Base-by-base conservation (phyloP, 2,888 invertebrate species). In the Pantelozetes paolii region DNA sequence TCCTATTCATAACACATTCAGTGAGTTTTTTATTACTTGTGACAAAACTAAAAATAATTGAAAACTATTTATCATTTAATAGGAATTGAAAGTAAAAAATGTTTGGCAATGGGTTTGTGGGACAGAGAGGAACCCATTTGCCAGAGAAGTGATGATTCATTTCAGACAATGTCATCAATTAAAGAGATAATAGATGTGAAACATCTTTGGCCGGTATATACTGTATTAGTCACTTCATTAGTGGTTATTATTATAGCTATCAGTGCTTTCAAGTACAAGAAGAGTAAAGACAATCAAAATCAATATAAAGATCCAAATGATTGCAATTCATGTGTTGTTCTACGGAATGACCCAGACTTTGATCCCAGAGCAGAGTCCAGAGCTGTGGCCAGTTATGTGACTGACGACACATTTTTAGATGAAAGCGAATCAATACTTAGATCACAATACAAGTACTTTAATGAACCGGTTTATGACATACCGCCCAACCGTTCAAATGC, bases 381-480 rank as follows among this genome's bases (percentile, higher is more conserved):
- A 36, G 36, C 36, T 36, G 36, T 36, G 36, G 36, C 36, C 36
- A 36, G 36, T 36, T 36, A 36, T n/a, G 18, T 59, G 23, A 59
- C 59, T 1, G 28, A 26, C 6, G 8, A 59, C 18, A 30, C 59
- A 2, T 64, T n/a, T 64, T 6, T 64, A 2, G 36, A 36, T 20
- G 64, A 64, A 36, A 36, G 32, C 2, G n/a, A 32, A 20, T 18
- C 36, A 6, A 64, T 64, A 20, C 36, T 30, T 15, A 3, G 1
- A 15, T 15, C 5, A n/a, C n/a, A 64, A 20, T n/a, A 64, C 11
- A 1, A 15, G 36, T 64, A 64, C 20, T 13, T 30, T 8, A 36
- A 2, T 30, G 64, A 64, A 40, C 32, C 36, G 18, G 13, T 64
- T 9, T 64, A 64, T 64, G 64, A 64, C n/a, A 36, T 64, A 2